Evolutionary conservation across 2,888 invertebrate species (phyloP).

Genomic region (Drosophila mimica): DNA sequence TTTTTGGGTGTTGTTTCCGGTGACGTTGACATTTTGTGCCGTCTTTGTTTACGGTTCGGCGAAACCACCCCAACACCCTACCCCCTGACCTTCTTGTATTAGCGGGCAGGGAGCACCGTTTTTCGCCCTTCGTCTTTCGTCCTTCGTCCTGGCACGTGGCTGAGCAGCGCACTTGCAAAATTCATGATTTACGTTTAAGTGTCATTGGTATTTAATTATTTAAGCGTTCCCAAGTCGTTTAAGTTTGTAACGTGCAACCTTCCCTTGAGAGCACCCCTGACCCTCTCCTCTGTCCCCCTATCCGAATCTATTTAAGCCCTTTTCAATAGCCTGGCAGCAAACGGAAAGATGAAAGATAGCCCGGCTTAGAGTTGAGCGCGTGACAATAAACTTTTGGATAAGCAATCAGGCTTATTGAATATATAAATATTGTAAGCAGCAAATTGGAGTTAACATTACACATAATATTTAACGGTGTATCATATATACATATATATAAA

Average conservation of each 20-base stretch:
- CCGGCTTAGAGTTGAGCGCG: conserved; percentile 28
- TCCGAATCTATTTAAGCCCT: background rate
- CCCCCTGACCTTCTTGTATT: conserved; percentile 25
- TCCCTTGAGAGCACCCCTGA: background rate
- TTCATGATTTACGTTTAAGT: conserved; percentile 81
- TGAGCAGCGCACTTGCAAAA: conserved; percentile 59
- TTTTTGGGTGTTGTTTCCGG: conserved; percentile 79
- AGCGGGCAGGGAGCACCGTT: conserved; percentile 33
- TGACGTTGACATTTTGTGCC: conserved; percentile 70
- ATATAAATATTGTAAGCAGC: background rate
- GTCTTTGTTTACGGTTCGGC: conserved; percentile 53
- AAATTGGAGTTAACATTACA: background rate
- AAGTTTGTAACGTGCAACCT: conserved; percentile 32
- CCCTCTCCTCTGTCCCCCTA: background rate
- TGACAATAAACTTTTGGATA: background rate
- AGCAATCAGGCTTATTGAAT: background rate
- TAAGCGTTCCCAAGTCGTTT: conserved; percentile 67
- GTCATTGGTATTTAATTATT: conserved; percentile 79
- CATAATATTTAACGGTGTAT: background rate
- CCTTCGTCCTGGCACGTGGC: conserved; percentile 47
- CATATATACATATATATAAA: too few species aligned
- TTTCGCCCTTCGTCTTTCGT: background rate
- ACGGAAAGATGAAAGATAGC: conserved; percentile 33
- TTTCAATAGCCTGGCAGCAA: conserved; percentile 3
- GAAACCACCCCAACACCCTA: background rate